These are phyloP conservation scores for Mercenaria mercenaria DNA, from an alignment of 1,140 invertebrate species.

Conservation along the genomic window DNA sequence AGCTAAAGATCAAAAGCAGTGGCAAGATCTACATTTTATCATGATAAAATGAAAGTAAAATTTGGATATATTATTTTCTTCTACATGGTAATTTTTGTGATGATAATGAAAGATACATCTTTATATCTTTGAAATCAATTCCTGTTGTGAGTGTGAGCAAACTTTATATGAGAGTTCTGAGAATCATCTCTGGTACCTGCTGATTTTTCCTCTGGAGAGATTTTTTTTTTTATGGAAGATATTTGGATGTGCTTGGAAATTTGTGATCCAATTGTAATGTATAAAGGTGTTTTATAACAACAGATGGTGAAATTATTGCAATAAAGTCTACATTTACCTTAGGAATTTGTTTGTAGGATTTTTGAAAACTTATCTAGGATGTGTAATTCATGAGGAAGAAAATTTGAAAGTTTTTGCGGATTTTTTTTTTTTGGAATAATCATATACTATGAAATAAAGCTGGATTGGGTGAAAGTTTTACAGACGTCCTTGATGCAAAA, in stretches of 20 bases:
- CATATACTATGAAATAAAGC: too few relatives aligned
- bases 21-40: neutral
- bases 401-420: too few relatives aligned
- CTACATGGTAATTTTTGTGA: neutral
- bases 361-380: neutral
- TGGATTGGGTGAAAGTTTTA: neutral
- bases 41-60: slow-evolving; percentile 13
- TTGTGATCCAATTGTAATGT: neutral
- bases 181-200: neutral
- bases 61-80: neutral
- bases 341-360: neutral
- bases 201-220: neutral
- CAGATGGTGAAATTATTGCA: slow-evolving; percentile 26
- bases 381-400: neutral
- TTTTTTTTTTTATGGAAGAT: neutral
- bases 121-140: neutral
- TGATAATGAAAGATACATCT: neutral
- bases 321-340: neutral
- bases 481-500: neutral
- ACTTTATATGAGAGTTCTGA: neutral
- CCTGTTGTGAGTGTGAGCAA: neutral
- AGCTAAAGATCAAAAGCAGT: neutral
- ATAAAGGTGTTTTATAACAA: neutral
- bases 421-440: too few relatives aligned
- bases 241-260: neutral